phyloP scores from a whole-genome alignment of 2,113 vertebrate species.

The Cygnus buccinator region DNA sequence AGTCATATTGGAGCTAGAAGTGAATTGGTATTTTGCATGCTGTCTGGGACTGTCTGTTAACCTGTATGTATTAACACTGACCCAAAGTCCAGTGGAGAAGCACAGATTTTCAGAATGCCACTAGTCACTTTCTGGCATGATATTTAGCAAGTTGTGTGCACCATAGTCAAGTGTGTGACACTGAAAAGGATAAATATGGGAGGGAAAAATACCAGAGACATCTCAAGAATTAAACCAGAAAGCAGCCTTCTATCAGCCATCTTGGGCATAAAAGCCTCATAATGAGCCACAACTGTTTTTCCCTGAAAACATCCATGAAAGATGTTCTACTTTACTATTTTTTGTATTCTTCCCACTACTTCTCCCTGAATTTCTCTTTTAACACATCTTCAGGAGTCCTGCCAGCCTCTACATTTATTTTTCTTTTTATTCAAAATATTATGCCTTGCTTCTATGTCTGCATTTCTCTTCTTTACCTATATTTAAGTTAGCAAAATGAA shows the following conservation, averaged over 20 bases:
- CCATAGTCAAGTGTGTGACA: not conserved
- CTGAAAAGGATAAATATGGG: not conserved
- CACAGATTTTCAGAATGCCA: not conserved
- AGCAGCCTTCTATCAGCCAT: not conserved
- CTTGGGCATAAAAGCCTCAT: not conserved
- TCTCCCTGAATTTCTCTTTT: not conserved
- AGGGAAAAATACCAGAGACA: not conserved
- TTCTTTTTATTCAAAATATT: not conserved
- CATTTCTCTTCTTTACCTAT: not conserved
- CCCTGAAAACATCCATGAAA: not conserved
- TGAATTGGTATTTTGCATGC: not conserved
- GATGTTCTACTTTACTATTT: not conserved
- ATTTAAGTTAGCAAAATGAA: not conserved
- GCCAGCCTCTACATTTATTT: not conserved
- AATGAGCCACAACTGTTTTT: not conserved
- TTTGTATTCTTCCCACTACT: not conserved
- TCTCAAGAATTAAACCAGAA: not conserved
- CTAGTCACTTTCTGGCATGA: not conserved
- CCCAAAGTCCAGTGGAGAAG: not conserved
- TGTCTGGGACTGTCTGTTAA: not conserved
- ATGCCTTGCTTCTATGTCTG: not conserved
- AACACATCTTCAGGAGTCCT: not conserved
- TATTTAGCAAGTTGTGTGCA: rapidly evolving
- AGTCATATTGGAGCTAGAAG: not conserved
- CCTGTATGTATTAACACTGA: not conserved